These are phyloP conservation scores for Blomia tropicalis DNA, from an alignment of 2,888 invertebrate genomes.

Conservation along the genomic window DNA sequence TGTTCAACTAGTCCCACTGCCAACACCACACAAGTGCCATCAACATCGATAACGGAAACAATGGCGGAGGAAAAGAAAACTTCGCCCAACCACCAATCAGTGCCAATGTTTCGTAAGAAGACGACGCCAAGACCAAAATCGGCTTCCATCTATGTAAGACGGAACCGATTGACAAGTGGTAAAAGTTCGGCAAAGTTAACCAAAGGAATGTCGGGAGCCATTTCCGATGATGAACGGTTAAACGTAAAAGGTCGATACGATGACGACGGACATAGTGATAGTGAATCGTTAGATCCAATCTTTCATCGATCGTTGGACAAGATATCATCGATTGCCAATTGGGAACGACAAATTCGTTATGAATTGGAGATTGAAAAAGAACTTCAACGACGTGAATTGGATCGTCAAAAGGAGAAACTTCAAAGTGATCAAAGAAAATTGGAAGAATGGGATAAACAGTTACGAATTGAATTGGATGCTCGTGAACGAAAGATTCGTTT, in stretches of 20 bases:
- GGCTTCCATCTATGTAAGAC: not conserved
- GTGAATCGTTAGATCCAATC: not conserved
- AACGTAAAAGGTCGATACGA: not conserved
- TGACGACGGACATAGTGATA: not conserved
- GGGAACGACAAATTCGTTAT: constrained; percentile 23
- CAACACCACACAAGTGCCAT: not conserved
- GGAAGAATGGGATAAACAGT: constrained; percentile 17
- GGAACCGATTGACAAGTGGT: not conserved
- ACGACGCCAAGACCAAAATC: not conserved
- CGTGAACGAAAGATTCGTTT: constrained; percentile 17
- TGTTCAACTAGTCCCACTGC: not conserved
- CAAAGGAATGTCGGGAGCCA: no score
- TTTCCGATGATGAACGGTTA: not conserved
- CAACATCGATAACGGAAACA: not conserved
- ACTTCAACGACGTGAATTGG: constrained; percentile 17
- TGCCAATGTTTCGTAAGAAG: not conserved
- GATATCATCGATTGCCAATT: constrained; percentile 23
- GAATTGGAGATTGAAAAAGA: constrained; percentile 22
- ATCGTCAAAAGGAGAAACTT: constrained; percentile 17
- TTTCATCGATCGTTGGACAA: constrained; percentile 14
- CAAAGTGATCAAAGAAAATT: constrained; percentile 13
- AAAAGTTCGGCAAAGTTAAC: constrained; percentile 6
- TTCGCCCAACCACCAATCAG: no score
- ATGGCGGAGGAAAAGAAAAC: not conserved
- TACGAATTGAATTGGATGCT: constrained; percentile 20